A percentile compares a stretch with the other conserved stretches of the same genome.
These are phyloP conservation scores for Papilio polytes DNA, from an alignment of 1,140 invertebrate species.

Conservation along the genomic window DNA sequence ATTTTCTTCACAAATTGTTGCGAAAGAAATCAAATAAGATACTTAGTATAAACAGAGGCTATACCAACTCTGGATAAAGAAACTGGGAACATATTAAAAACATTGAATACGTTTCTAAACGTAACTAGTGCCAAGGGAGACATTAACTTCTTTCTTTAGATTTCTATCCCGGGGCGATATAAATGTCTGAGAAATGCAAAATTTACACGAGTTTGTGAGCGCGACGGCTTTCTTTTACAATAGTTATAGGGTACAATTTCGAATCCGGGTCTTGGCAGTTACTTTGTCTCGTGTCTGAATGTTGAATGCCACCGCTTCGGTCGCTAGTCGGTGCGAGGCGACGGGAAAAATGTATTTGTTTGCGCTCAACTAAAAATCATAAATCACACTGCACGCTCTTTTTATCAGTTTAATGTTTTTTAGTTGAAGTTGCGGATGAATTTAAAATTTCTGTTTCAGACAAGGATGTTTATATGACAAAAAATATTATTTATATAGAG, in stretches of 20 bases:
- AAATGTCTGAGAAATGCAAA: constrained; percentile 38
- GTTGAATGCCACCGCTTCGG: constrained; percentile 50
- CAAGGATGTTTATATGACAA: constrained; percentile 6
- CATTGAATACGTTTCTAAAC: constrained; percentile 33
- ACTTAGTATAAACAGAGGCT: constrained; percentile 1
- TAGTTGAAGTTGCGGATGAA: constrained; percentile 23
- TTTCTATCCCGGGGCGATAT: constrained; percentile 28
- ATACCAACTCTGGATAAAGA: neutral
- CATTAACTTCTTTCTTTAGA: constrained; percentile 38
- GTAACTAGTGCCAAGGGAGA: constrained; percentile 35
- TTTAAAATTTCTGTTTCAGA: constrained; percentile 6
- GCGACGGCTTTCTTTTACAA: constrained; percentile 42
- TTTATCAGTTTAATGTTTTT: constrained; percentile 33
- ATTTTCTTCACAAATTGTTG: neutral
- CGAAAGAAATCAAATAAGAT: constrained; percentile 1
- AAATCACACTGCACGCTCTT: constrained; percentile 26
- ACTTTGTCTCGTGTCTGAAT: constrained; percentile 55
- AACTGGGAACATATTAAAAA: constrained; percentile 25
- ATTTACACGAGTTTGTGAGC: constrained; percentile 39
- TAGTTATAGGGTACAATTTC: constrained; percentile 47
- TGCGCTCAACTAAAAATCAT: constrained; percentile 37
- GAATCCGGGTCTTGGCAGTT: constrained; percentile 43
- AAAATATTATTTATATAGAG: constrained; percentile 4
- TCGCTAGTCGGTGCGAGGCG: neutral
- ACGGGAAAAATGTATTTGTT: constrained; percentile 44